Conservation (phyloP, 1,140 invertebrate genomes). For the Anastrepha obliqua region DNA sequence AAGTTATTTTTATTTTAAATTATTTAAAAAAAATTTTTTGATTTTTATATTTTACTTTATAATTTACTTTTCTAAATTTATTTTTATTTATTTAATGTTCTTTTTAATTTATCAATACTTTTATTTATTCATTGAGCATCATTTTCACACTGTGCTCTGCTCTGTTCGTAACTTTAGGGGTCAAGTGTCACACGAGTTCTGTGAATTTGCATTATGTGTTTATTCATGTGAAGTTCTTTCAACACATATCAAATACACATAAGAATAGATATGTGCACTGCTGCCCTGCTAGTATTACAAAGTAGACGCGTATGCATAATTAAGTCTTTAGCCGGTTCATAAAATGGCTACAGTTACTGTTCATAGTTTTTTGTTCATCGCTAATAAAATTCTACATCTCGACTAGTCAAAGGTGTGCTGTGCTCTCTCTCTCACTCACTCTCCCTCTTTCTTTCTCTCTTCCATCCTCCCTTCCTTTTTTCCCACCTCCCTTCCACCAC, state of each 20-base stretch:
- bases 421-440: neutral
- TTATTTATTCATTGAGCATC: neutral
- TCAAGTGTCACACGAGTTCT: neutral
- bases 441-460: neutral
- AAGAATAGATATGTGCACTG: neutral
- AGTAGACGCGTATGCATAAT: neutral
- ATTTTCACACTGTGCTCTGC: neutral
- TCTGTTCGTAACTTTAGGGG: neutral
- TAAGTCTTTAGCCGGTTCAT: neutral
- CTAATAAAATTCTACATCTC: no score
- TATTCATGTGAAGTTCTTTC: neutral
- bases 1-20: no score
- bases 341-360: no score
- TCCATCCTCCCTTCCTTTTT: neutral
- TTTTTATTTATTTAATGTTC: no score
- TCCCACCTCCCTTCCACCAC: neutral
- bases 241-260: neutral
- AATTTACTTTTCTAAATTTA: no score
- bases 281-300: neutral
- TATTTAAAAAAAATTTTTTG: no score
- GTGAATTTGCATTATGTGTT: constrained; percentile 11
- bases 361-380: no score
- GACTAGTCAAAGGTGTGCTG: no score
- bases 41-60: no score
- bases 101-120: no score